phyloP scores from a whole-genome alignment of 2,113 vertebrate genomes.

The Platanista minor region DNA sequence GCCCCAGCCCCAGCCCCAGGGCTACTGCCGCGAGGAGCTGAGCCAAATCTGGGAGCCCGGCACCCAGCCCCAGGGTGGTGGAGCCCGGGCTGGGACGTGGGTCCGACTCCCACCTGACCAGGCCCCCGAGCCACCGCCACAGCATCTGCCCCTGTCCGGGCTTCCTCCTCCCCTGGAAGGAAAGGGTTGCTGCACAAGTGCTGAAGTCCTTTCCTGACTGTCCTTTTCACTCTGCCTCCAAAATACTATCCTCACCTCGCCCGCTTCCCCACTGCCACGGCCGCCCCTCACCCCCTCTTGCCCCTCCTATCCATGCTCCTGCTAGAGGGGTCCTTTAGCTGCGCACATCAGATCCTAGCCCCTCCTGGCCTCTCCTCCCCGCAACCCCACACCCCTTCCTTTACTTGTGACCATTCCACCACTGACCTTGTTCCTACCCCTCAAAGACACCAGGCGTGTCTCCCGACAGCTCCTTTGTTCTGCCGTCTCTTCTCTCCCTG shows the following conservation, averaged over 20 bases:
- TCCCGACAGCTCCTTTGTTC: neutral
- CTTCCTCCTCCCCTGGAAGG: neutral
- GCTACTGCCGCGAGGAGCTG: neutral
- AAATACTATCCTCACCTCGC: neutral
- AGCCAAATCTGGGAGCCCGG: neutral
- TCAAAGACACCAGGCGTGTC: neutral
- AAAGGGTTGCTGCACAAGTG: neutral
- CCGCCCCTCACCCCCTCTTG: accelerated
- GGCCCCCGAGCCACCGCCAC: neutral
- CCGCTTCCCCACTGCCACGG: neutral
- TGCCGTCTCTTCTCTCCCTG: neutral
- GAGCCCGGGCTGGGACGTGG: neutral
- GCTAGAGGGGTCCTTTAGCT: neutral
- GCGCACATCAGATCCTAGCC: neutral
- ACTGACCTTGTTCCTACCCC: neutral
- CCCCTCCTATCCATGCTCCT: neutral
- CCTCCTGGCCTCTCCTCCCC: too few species aligned
- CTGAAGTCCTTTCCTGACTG: neutral
- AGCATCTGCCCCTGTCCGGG: neutral
- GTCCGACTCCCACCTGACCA: neutral
- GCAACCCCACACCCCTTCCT: too few species aligned
- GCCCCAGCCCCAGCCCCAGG: neutral
- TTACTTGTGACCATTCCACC: too few species aligned
- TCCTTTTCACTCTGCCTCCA: neutral
- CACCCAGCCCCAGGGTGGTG: neutral